A percentile compares a stretch with the other conserved stretches of the same genome.
Conservation (phyloP, 2,113 vertebrate species). For the Pseudorectes ferrugineus region DNA sequence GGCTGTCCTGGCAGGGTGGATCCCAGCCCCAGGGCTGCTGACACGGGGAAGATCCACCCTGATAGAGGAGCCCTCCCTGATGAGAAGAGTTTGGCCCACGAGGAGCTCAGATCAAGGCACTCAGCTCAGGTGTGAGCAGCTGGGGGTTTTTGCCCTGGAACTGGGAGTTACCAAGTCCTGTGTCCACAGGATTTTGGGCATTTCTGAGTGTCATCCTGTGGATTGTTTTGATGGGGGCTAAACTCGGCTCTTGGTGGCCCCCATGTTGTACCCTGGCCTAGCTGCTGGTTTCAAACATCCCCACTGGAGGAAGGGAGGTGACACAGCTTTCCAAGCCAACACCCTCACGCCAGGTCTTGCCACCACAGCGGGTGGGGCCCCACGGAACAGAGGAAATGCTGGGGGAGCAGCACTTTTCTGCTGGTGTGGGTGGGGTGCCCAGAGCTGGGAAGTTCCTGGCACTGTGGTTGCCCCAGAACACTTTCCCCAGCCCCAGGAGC, state of each 20-base stretch:
- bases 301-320: neutral
- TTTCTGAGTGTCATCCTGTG: neutral
- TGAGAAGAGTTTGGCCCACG: neutral
- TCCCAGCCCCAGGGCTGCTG: neutral
- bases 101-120: too few species aligned
- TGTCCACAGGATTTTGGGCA: too few species aligned
- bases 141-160: neutral
- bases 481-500: neutral
- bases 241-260: neutral
- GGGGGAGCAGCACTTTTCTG: neutral
- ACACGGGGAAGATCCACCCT: neutral
- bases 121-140: neutral
- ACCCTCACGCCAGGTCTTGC: neutral
- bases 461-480: neutral
- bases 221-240: neutral
- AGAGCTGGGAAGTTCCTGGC: neutral
- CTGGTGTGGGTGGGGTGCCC: neutral
- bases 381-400: accelerated
- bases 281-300: neutral
- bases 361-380: neutral
- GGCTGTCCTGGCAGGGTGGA: neutral
- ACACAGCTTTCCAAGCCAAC: neutral
- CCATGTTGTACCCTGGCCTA: accelerated
- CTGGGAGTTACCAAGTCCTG: too few species aligned
- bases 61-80: neutral